Evolutionary conservation across 2,888 invertebrate genomes (phyloP), one percentile per base, ranked within the genome.

Genomic region (Lissonota sp.): DNA sequence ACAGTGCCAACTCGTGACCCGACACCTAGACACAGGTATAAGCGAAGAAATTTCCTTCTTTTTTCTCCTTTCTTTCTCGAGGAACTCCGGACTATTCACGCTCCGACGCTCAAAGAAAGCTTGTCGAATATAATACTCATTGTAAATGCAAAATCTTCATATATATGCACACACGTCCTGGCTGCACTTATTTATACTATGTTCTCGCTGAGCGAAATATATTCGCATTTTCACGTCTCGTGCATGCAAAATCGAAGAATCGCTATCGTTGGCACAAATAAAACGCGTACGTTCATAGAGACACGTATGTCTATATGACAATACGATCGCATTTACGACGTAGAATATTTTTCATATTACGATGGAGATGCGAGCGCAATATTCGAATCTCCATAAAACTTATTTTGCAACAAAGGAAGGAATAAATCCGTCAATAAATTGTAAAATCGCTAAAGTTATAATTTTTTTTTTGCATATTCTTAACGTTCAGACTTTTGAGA

Each of bases 61-160:
- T 26, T 26, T 26, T 51, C 77, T 57, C 57, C 16, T 58, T 26
- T 26, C 58, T 74, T 73, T 67, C 60, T 40, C 74, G 7, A 66
- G 14, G 16, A 66, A 70, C 49, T 73, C 51, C 14, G 12, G 42
- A 44, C 51, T 46, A 51, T 64, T 44, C 58, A 51, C 49, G 79
- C 63, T 70, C 62, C 42, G 12, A 67, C 76, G 76, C 67, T 57
- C 66, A 67, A 62, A 66, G 46, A 66, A 26, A 71, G 42, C 66
- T 72, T 37, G 62, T 62, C 66, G 62, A 73, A 79, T 55, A 57
- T 73, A 79, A 73, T 46, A 67, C 62, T 46, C 26, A 55, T 72
- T 57, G 67, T 57, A 62, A 60, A 16, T 51, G 37, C 5, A 7
- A 67, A 10, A 60, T 42, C 44, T 10, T 16, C 12, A 39, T 10